Evolutionary conservation across 2,113 vertebrate species (phyloP), one percentile per base, ranked within the genome.

Genomic region (Corythornis cristatus): DNA sequence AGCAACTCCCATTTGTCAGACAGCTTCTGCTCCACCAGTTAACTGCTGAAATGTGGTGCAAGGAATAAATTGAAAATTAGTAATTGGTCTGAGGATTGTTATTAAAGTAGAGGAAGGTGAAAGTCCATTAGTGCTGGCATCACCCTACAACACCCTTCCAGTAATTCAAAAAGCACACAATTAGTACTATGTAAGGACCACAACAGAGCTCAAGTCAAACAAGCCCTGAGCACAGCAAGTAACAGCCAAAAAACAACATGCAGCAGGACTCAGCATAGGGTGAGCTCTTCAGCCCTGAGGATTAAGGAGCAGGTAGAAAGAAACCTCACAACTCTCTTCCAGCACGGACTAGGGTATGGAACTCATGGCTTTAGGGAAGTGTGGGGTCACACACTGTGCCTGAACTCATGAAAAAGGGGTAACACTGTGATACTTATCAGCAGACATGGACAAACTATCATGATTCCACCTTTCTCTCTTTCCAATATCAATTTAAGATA

Each of bases 91-190:
- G 60, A 75, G 56, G 71, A 70, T 42, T 60, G 53, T 54, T 66
- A 75, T 12, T 71, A 45, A 89, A 79, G 19, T 4, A 8, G 62
- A 74, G 57, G 81, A 91, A 85, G 58, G 61, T 56, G 79, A 64
- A 70, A 91, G 29, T 51, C 83, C 21, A 15, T 82, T 85, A 87
- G 82, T 1, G 13, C 57, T 82, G 85, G 74, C 85, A 84, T 71
- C 83, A 64, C 14, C n/a, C 53, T 65, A 15, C 77, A 70, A 43
- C 67, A 25, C 57, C 67, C 83, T 95, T 92, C 87, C 87, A 80
- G 80, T 57, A 95, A 94, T 93, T 85, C 62, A 85, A 62, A 46
- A 87, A 84, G 86, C 73, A 60, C 54, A 51, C 48, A 62, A 64
- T 60, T 53, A 71, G 74, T 53, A 35, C 56, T 11, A 60, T 20